Percentiles rank a stretch among this genome's conserved stretches.
phyloP scores from a whole-genome alignment of 2,113 vertebrate genomes.

The Psilopsiagon aurifrons region DNA sequence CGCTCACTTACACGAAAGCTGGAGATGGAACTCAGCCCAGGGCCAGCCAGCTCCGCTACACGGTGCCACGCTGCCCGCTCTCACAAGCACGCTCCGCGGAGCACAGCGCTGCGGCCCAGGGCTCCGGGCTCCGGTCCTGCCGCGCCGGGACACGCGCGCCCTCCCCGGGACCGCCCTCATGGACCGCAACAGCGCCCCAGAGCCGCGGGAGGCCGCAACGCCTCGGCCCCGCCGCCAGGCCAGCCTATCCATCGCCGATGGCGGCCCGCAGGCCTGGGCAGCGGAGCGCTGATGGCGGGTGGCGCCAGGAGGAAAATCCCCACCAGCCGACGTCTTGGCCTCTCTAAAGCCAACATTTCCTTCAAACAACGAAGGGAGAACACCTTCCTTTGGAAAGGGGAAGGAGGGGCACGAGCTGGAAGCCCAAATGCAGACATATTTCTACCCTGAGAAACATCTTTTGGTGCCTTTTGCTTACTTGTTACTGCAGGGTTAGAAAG shows the following conservation, averaged over 20 bases:
- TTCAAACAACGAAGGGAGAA: neutral
- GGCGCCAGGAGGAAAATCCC: no score
- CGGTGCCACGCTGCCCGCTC: fast-evolving
- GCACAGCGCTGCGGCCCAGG: no score
- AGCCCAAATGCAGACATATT: neutral
- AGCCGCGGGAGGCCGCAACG: no score
- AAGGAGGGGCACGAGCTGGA: neutral
- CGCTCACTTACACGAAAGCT: fast-evolving
- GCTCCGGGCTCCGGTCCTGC: no score
- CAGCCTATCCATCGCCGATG: neutral
- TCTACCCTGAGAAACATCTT: neutral
- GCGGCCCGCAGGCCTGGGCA: neutral
- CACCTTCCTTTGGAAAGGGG: no score
- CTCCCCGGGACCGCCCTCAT: no score
- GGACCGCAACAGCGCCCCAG: no score
- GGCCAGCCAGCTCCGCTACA: fast-evolving
- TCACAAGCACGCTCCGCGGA: no score
- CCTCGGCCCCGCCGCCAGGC: neutral
- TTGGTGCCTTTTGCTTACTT: neutral
- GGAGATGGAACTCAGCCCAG: fast-evolving
- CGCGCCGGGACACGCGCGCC: no score
- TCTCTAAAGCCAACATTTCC: neutral
- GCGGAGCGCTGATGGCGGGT: neutral
- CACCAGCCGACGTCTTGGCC: no score
- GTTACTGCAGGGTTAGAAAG: neutral